Percentiles rank a stretch among this genome's conserved stretches.
These are phyloP conservation scores for Pteruthius melanotis DNA, from an alignment of 2,113 vertebrate genomes.

Conservation along the genomic window DNA sequence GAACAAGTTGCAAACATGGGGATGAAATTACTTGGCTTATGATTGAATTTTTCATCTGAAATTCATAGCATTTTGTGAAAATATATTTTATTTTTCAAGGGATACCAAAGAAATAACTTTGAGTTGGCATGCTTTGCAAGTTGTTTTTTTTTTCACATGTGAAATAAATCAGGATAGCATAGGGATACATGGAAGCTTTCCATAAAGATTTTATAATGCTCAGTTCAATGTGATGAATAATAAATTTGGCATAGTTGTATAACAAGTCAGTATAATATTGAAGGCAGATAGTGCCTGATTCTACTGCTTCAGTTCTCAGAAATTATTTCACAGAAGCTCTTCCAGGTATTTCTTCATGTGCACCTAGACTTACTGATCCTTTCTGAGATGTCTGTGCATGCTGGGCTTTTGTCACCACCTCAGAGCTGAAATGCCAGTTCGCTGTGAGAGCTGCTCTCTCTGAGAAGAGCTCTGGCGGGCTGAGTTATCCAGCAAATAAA, in stretches of 20 bases:
- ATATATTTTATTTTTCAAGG: not conserved
- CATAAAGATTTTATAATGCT: not conserved
- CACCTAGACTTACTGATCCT: not conserved
- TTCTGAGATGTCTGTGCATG: not conserved
- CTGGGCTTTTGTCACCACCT: not conserved
- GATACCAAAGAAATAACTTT: not conserved
- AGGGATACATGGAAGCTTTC: not conserved
- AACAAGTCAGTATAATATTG: not conserved
- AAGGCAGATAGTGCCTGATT: not conserved
- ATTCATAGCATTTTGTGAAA: not conserved
- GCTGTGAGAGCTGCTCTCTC: not conserved
- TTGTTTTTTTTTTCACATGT: fast-evolving
- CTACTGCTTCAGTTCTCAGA: not conserved
- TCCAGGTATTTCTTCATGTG: not conserved
- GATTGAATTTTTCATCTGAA: not conserved
- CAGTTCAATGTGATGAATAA: not conserved
- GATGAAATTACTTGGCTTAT: not conserved
- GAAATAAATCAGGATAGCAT: not conserved
- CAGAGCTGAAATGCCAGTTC: not conserved
- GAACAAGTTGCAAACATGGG: not conserved
- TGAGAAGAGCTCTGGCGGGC: not conserved
- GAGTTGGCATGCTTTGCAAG: not conserved
- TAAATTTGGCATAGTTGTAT: not conserved
- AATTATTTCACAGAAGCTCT: not conserved
- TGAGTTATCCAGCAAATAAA: not conserved